Base-by-base conservation (phyloP, 1,140 invertebrate species). In the Theocolax elegans region DNA sequence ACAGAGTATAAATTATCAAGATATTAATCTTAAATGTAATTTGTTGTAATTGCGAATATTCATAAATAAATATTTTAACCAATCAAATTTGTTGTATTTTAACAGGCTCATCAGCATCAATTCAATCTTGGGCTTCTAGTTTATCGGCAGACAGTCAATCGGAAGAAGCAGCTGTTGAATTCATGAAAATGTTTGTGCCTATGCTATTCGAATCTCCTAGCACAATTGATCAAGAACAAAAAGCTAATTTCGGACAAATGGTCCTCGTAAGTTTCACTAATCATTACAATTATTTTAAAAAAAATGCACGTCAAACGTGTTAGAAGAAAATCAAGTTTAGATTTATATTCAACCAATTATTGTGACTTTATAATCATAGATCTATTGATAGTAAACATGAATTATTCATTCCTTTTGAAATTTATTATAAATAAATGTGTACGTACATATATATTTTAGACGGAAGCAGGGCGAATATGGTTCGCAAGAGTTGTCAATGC, bases 401-500 rank as follows among this genome's bases (percentile, higher is more conserved):
- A n/a, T n/a, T n/a, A n/a, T n/a, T n/a, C n/a, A n/a, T n/a, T n/a
- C n/a, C n/a, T n/a, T n/a, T n/a, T n/a, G n/a, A n/a, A n/a, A n/a
- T n/a, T n/a, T n/a, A n/a, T n/a, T n/a, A n/a, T n/a, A n/a, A n/a
- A n/a, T n/a, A n/a, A n/a, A n/a, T n/a, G n/a, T n/a, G n/a, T n/a
- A n/a, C n/a, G n/a, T n/a, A n/a, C n/a, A n/a, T n/a, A n/a, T n/a
- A n/a, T n/a, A n/a, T 81, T 84, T 74, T 70, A 89, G 87, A 85
- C 85, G 48, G 89, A 90, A 80, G 85, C 88, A 25, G 89, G 89
- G 3, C 83, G 89, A 48, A 83, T 89, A 65, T 90, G 89, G 89
- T 94, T 94, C 85, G 89, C 92, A 4, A 85, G 92, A 65, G 92
- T 91, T 75, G 90, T 94, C 1, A 92, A 92, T 79, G 88, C 90